Base-by-base conservation (phyloP, 2,888 invertebrate species). In the Eustalomyia histrio region DNA sequence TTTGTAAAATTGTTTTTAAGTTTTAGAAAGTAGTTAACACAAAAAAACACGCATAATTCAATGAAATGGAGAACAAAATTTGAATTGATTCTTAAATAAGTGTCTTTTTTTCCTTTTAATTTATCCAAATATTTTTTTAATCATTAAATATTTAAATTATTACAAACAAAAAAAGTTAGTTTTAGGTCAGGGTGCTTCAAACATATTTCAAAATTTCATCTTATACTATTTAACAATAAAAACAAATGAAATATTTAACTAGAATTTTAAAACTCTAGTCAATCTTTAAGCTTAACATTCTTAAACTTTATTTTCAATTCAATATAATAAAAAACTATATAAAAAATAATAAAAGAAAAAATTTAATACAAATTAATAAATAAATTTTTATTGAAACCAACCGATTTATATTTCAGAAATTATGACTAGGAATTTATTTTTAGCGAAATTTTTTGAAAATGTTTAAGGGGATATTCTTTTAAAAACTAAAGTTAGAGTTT, bases 241-340 rank as follows among this genome's bases (percentile, higher is more conserved):
- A 60, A 29, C 4, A 4, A 29, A 29, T 29, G 29, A 75, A 63
- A 43, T 18, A 67, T 63, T 12, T 74, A 79, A 75, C 76, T 69
- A 79, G 82, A 83, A 78, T 75, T 80, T 74, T 64, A 75, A 80
- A 72, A 75, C 83, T 82, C 80, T 81, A 81, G 81, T 81, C 81
- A 81, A 81, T 81, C 78, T 81, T 47, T 78, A 81, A 81, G 65
- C 78, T 75, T 78, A 81, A 78, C 53, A 55, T 79, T 73, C 67
- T 73, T 35, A 35, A 52, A 39, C 35, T 52, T 67, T 55, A 67
- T 72, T 67, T 79, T 57, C 55, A 79, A 79, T 67, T 67, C 50
- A 55, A 50, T 57, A 57, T 29, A 78, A 55, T 35, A 58, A 35
- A 24, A 57, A 55, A 58, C 57, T 29, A 57, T 53, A 29, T 61